phyloP scores from a whole-genome alignment of 2,888 invertebrate species.

The Choreutis nemorana region DNA sequence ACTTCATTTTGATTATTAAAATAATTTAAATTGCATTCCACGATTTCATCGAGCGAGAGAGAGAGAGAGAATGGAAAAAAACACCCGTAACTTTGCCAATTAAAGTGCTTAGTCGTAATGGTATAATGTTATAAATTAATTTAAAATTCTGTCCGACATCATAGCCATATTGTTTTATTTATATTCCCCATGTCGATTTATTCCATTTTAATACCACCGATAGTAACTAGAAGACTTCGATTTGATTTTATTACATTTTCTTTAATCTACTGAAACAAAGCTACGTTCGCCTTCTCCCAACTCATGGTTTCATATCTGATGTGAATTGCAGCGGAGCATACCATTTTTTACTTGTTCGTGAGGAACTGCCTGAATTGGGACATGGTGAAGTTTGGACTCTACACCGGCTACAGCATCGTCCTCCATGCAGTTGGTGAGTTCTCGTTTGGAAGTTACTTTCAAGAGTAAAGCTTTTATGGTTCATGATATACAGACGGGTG shows the following conservation, averaged over 20 bases:
- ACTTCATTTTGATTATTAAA: too few species aligned
- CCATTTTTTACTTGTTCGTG: conserved; percentile 45
- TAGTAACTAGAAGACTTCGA: conserved; percentile 2
- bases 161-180: background rate
- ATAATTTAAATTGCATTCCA: too few species aligned
- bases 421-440: conserved; percentile 51
- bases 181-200: background rate
- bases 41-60: too few species aligned
- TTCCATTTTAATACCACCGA: conserved; percentile 1
- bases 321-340: conserved; percentile 52
- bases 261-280: too few species aligned
- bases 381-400: conserved; percentile 46
- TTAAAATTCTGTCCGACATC: background rate
- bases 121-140: too few species aligned
- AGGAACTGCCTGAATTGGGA: conserved; percentile 51
- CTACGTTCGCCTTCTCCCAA: too few species aligned
- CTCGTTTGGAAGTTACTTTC: too few species aligned
- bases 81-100: too few species aligned
- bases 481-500: too few species aligned
- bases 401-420: conserved; percentile 46
- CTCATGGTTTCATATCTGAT: too few species aligned
- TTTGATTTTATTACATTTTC: background rate
- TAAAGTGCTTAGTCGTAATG: too few species aligned
- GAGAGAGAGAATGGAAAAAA: too few species aligned
- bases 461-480: background rate